A percentile compares a stretch with the other conserved stretches of the same genome.
Conservation (phyloP, 2,888 invertebrate species). For the Cremastinae sp. region DNA sequence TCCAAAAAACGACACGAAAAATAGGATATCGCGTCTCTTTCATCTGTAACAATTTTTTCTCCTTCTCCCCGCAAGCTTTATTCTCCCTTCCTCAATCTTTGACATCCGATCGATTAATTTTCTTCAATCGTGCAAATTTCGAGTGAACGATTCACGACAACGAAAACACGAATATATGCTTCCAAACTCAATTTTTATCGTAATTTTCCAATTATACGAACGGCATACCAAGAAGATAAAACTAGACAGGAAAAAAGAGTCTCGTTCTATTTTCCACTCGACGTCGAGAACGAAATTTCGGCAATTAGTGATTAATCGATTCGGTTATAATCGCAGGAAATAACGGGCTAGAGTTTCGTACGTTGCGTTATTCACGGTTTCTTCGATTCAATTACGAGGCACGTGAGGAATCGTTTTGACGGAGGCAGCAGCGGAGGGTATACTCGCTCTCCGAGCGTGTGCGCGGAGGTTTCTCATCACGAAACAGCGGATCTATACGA, state of each 20-base stretch:
- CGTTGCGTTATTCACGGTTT: slow-evolving; percentile 23
- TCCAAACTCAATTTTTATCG: too few relatives aligned
- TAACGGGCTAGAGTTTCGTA: slow-evolving; percentile 31
- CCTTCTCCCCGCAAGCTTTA: neutral
- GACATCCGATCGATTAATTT: neutral
- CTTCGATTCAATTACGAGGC: slow-evolving; percentile 43
- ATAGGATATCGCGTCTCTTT: slow-evolving; percentile 46
- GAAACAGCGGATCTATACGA: slow-evolving; percentile 35
- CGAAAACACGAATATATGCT: too few relatives aligned
- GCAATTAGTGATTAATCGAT: slow-evolving; percentile 22
- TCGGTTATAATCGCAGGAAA: neutral
- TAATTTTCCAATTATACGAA: too few relatives aligned
- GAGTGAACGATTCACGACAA: too few relatives aligned
- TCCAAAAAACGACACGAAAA: slow-evolving; percentile 38
- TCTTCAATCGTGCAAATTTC: too few relatives aligned
- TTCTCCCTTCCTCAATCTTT: neutral
- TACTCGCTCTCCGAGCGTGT: slow-evolving; percentile 40
- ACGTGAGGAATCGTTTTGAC: slow-evolving; percentile 32
- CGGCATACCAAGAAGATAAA: too few relatives aligned
- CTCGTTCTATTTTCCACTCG: neutral
- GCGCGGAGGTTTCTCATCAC: slow-evolving; percentile 39
- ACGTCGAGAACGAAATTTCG: slow-evolving; percentile 5
- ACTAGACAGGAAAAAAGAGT: too few relatives aligned
- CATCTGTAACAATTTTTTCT: slow-evolving; percentile 19
- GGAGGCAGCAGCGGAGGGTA: slow-evolving; percentile 27